Evolutionary conservation across 2,113 vertebrate genomes (phyloP).

Genomic region (Anolis sagrei): DNA sequence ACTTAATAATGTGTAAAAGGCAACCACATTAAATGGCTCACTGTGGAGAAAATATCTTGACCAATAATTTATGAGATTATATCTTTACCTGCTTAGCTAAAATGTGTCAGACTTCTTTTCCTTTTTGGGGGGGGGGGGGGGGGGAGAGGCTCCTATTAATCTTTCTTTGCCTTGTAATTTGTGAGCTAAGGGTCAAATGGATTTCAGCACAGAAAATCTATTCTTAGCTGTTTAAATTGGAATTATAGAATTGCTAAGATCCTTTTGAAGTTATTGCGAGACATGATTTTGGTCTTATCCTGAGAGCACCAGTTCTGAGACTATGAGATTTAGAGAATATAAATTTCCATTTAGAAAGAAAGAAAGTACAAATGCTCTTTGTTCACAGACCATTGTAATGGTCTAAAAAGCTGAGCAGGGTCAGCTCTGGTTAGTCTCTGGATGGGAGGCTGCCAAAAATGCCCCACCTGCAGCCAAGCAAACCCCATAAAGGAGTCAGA

Average conservation of each 20-base stretch:
- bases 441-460: no score
- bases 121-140: no score
- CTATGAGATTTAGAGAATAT: background rate
- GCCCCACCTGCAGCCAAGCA: no score
- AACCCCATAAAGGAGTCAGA: no score
- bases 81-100: slow-evolving; percentile 30
- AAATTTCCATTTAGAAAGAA: background rate
- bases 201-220: slow-evolving; percentile 24
- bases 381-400: background rate
- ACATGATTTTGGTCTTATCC: slow-evolving; percentile 24
- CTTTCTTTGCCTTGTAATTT: slow-evolving; percentile 40
- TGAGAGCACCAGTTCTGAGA: background rate
- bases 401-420: background rate
- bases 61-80: slow-evolving; percentile 12
- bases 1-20: background rate
- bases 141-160: slow-evolving; percentile 32
- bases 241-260: slow-evolving; percentile 19
- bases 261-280: background rate
- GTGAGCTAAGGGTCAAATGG: background rate
- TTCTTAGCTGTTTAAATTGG: slow-evolving; percentile 14
- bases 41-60: slow-evolving; percentile 14
- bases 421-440: no score
- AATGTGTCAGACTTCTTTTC: background rate
- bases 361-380: background rate
- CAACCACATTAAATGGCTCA: slow-evolving; percentile 28